These are phyloP conservation scores for Dioctria linearis DNA, from an alignment of 2,888 invertebrate genomes.

Conservation along the genomic window DNA sequence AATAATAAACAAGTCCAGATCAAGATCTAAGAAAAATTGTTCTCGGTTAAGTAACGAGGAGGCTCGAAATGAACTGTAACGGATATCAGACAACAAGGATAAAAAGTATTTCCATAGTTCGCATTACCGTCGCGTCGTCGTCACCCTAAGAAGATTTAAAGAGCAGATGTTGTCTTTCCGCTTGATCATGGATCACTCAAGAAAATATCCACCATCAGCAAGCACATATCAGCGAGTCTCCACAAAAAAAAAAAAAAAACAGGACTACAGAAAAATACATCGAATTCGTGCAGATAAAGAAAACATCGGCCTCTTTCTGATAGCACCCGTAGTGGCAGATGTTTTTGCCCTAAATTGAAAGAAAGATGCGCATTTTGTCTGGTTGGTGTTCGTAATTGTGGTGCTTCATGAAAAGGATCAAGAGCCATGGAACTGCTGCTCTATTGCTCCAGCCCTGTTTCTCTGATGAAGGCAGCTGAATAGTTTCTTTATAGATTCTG, in stretches of 20 bases:
- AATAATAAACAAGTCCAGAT: too few species aligned
- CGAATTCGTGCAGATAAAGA: slow-evolving; percentile 31
- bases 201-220: background rate
- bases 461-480: slow-evolving; percentile 24
- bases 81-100: slow-evolving; percentile 27
- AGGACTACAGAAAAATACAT: slow-evolving; percentile 25
- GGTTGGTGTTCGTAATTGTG: slow-evolving; percentile 35
- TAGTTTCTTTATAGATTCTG: slow-evolving; percentile 2
- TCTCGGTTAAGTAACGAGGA: slow-evolving; percentile 21
- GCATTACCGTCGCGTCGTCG: background rate
- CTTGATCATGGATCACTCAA: slow-evolving; percentile 27
- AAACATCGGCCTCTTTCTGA: slow-evolving; percentile 13
- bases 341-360: slow-evolving; percentile 29
- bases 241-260: slow-evolving; percentile 1
- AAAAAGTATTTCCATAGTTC: slow-evolving; percentile 29
- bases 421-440: background rate
- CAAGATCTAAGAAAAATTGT: too few species aligned
- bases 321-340: slow-evolving; percentile 36
- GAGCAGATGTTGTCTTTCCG: slow-evolving; percentile 49
- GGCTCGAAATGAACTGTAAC: slow-evolving; percentile 37
- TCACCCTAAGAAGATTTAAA: slow-evolving; percentile 8
- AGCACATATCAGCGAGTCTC: background rate
- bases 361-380: background rate
- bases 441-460: background rate
- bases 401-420: slow-evolving; percentile 34